Evolutionary conservation across 2,797 vertebrate species (phyloP), one percentile per base, ranked within the genome.

Genomic region (Nannoperca obscura): DNA sequence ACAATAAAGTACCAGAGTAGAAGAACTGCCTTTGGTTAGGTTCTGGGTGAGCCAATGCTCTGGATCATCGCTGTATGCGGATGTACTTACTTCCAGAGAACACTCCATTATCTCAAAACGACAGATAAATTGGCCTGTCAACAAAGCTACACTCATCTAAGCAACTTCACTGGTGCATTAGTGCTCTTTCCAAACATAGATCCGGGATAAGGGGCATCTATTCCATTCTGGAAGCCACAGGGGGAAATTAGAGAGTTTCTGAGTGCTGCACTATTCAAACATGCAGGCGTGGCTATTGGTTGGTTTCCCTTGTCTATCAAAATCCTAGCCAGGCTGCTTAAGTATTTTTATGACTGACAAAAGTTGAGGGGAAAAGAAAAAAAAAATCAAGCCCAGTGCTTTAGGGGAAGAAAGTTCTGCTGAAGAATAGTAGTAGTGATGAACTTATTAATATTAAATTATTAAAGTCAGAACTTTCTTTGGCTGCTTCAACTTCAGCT

Each of bases 61-160:
- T 47, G 75, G 76, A 78, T 86, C 71, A 82, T 76, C 32, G 13
- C 58, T 85, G 61, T 52, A 67, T 72, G 63, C 22, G 24, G 64
- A 64, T 74, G 66, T 76, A 81, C 78, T 76, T 83, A 80, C 67
- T 76, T 74, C 80, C 60, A 77, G 50, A 46, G 61, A 92, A 73
- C 80, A 84, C 72, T 80, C 77, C 78, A 81, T 92, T 88, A 90
- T 89, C 86, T 83, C 75, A 78, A 83, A 90, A 86, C 80, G 84
- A 88, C 89, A 88, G 83, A 73, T 87, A 86, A 92, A 91, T 87
- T 89, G 89, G 83, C 79, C 84, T 81, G 80, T 86, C 86, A 90
- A 90, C 85, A 85, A 83, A 87, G 82, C 81, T 74, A 78, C 69
- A 88, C 53, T 91, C 84, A 88, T 89, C 75, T 57, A 80, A 83